These are phyloP conservation scores for Drosophila murphyi DNA, from an alignment of 1,140 invertebrate genomes.

Conservation along the genomic window DNA sequence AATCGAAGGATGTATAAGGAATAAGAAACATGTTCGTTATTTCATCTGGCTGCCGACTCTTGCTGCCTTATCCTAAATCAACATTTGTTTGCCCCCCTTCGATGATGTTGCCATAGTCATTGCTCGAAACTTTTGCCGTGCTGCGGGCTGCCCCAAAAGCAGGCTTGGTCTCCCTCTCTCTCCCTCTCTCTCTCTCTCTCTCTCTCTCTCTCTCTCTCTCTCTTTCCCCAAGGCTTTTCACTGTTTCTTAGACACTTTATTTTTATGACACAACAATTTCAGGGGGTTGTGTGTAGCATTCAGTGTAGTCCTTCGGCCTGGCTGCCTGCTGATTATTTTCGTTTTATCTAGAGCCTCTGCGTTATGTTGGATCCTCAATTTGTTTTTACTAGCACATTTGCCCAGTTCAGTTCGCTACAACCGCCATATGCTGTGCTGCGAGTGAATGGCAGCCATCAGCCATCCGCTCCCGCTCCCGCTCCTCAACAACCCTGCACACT, in stretches of 20 bases:
- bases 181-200: background rate
- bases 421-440: slow-evolving; percentile 59
- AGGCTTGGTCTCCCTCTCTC: background rate
- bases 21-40: slow-evolving; percentile 23
- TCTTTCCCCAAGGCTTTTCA: slow-evolving; percentile 16
- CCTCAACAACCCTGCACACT: too few relatives aligned
- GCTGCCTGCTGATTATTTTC: slow-evolving; percentile 79
- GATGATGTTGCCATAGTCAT: slow-evolving; percentile 27
- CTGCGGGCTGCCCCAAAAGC: slow-evolving; percentile 6
- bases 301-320: slow-evolving; percentile 59
- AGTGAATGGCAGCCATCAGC: background rate
- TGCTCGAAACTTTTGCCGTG: slow-evolving; percentile 6
- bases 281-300: slow-evolving; percentile 8
- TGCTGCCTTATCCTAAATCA: slow-evolving; percentile 78
- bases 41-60: slow-evolving; percentile 49
- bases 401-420: background rate
- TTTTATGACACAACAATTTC: slow-evolving; percentile 79
- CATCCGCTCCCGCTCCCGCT: slow-evolving; percentile 6
- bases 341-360: slow-evolving; percentile 77
- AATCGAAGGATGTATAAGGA: slow-evolving; percentile 55
- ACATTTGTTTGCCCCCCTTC: slow-evolving; percentile 53
- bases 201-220: background rate
- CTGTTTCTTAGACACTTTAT: slow-evolving; percentile 69
- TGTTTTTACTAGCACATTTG: slow-evolving; percentile 73
- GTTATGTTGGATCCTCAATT: slow-evolving; percentile 79